phyloP scores from a whole-genome alignment of 2,113 vertebrate genomes.

The Candoia aspera region DNA sequence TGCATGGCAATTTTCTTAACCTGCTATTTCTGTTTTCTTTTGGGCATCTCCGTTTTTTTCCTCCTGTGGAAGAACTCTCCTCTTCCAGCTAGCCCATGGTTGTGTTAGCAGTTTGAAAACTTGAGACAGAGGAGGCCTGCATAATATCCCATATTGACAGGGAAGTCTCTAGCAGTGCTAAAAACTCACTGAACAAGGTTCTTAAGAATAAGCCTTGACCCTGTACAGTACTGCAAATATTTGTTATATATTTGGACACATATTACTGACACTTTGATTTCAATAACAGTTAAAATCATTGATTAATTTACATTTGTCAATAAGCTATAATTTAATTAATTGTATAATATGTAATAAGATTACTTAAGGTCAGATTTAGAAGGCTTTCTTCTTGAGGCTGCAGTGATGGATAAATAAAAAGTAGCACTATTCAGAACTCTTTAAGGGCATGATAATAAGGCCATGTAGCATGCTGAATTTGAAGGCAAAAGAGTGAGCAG shows the following conservation, averaged over 20 bases:
- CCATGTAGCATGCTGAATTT: too few species aligned
- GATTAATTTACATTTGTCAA: not conserved
- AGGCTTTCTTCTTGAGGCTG: slow-evolving; percentile 7
- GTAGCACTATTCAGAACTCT: not conserved
- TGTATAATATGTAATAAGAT: not conserved
- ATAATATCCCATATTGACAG: slow-evolving; percentile 26
- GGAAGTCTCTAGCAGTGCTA: slow-evolving; percentile 16
- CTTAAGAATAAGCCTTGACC: slow-evolving; percentile 2
- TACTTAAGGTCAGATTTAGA: slow-evolving; percentile 26
- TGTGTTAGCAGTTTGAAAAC: slow-evolving; percentile 14
- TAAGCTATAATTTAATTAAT: slow-evolving; percentile 14
- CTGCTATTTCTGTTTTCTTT: not conserved
- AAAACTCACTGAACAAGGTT: slow-evolving; percentile 7
- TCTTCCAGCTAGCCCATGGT: too few species aligned
- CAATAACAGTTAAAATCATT: not conserved
- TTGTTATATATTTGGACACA: not conserved
- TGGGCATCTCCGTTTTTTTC: not conserved
- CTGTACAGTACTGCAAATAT: not conserved
- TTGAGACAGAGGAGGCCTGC: not conserved
- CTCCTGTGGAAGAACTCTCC: too few species aligned
- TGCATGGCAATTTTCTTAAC: not conserved
- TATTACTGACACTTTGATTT: not conserved
- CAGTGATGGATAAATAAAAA: not conserved
- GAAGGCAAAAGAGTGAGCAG: too few species aligned
- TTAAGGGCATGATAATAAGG: not conserved